Conservation (phyloP, 2,797 vertebrate species). For the Microctenopoma steveboyesi region DNA sequence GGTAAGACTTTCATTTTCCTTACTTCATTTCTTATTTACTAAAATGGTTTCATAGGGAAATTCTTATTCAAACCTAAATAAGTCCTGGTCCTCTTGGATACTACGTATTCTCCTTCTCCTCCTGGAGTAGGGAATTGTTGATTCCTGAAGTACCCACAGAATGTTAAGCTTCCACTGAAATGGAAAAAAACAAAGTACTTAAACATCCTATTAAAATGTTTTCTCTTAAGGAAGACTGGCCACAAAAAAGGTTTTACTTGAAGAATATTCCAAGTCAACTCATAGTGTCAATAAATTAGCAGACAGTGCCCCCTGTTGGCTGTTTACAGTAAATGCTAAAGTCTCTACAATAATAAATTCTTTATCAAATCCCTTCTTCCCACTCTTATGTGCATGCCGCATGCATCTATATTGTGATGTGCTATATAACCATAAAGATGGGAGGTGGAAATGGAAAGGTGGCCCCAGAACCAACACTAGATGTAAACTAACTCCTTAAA, state of each 20-base stretch:
- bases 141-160: too few relatives aligned
- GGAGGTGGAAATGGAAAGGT: not conserved
- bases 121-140: too few relatives aligned
- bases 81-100: too few relatives aligned
- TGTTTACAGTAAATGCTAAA: constrained; percentile 4
- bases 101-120: too few relatives aligned
- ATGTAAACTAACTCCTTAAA: constrained; percentile 50
- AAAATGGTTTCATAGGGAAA: too few relatives aligned
- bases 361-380: constrained; percentile 27
- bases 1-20: too few relatives aligned
- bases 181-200: too few relatives aligned
- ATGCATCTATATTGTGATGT: constrained; percentile 3
- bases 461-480: not conserved
- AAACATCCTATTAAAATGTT: too few relatives aligned
- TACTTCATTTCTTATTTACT: too few relatives aligned
- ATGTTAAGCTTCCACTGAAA: too few relatives aligned
- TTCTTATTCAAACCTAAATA: too few relatives aligned
- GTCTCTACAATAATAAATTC: constrained; percentile 42
- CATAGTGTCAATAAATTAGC: constrained; percentile 28
- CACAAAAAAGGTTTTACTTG: not conserved
- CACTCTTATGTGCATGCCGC: constrained; percentile 5
- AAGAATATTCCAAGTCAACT: not conserved
- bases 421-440: not conserved
- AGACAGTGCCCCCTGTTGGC: constrained; percentile 54
- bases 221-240: too few relatives aligned